Evolutionary conservation across 1,140 invertebrate genomes (phyloP).

Genomic region (Formica selysi): DNA sequence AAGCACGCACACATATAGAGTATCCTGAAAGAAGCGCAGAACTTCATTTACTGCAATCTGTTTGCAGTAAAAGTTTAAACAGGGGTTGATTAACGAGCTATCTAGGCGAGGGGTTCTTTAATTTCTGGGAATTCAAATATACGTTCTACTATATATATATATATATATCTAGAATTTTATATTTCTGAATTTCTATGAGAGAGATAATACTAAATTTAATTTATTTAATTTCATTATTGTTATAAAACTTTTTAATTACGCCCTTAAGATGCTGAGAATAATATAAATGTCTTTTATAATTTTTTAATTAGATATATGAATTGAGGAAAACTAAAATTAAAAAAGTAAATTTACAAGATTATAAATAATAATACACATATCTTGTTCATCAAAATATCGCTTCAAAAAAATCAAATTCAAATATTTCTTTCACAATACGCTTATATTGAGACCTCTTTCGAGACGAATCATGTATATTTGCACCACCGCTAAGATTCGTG

Average conservation of each 20-base stretch:
- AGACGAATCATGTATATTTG: conserved; percentile 44
- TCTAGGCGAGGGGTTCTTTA: neutral
- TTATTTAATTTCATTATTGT: too few species aligned
- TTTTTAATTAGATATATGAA: neutral
- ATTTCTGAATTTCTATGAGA: neutral
- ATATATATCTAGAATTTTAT: neutral
- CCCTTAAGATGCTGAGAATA: neutral
- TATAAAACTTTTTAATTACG: neutral
- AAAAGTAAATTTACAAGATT: neutral
- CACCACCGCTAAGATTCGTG: conserved; percentile 61
- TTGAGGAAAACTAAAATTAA: neutral
- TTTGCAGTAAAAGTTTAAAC: conserved; percentile 7
- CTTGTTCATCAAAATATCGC: neutral
- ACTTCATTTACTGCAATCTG: conserved; percentile 18
- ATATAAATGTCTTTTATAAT: neutral
- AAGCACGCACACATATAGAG: conserved; percentile 44
- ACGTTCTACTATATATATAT: neutral
- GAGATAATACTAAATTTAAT: too few species aligned
- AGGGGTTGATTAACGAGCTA: conserved; percentile 17
- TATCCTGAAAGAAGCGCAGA: conserved; percentile 17
- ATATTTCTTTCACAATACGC: neutral
- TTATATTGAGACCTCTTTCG: neutral
- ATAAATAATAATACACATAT: neutral
- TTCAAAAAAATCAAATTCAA: neutral
- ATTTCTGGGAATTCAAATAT: neutral